Base-by-base conservation (phyloP, 2,113 vertebrate species). In the Emberiza fucata region DNA sequence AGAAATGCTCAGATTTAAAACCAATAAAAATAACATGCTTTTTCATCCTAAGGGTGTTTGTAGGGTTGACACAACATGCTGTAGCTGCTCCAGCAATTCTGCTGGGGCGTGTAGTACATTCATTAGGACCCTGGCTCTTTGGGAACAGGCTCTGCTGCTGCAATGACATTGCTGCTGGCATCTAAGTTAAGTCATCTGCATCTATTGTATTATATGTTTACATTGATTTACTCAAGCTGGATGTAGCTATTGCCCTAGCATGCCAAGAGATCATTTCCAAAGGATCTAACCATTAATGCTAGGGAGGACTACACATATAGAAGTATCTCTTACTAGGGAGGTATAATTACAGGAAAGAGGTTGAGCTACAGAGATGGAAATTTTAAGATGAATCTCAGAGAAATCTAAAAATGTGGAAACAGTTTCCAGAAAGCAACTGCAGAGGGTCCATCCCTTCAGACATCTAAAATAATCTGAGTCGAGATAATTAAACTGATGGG, bases 291-390 rank as follows among this genome's bases (percentile, higher is more conserved):
- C 18, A 63, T 68, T 40, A 93, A 75, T 0, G 0, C 79, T 80
- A 75, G 40, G 28, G 53, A 84, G 28, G 31, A 59, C 81, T 90
- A 59, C 15, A 37, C 29, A 35, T 77, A 8, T 27, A 45, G 65
- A 44, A 40, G 18, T 50, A 77, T 57, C 35, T 66, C 20, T 88
- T 92, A 81, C 48, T 39, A 44, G 51, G 21, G 12, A 90, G 51
- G 23, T 94, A 21, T 72, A 88, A 96, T 93, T 93, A 90, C 33
- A 90, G 93, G 53, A 70, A 95, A 91, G 51, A 51, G 33, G 82
- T 44, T 94, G 51, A 84, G 50, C 82, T 75, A 47, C 45, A 81
- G 72, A 59, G 56, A 71, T 66, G 42, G 44, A 85, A 59, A 24
- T 44, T 51, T 92, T 63, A 64, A 80, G 42, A 42, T 25, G 10